These are phyloP conservation scores for Megamerina dolium DNA, from an alignment of 2,888 invertebrate species.

Conservation along the genomic window DNA sequence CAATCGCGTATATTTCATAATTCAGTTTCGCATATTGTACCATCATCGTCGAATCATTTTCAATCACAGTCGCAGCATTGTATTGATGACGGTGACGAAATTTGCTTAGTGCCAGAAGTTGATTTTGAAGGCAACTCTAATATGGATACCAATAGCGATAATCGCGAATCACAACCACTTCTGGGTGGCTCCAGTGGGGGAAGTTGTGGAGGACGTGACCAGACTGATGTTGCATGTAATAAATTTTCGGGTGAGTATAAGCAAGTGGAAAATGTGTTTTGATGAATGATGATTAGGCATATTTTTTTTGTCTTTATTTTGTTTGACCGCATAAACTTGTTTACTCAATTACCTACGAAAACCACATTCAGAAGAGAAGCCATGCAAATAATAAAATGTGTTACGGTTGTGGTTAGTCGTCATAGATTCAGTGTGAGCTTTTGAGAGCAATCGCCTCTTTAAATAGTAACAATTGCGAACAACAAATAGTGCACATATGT, in stretches of 20 bases:
- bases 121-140: slow-evolving; percentile 66
- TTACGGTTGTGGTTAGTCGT: too few species aligned
- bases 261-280: too few species aligned
- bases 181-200: slow-evolving; percentile 71
- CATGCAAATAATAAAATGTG: too few species aligned
- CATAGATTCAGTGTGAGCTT: too few species aligned
- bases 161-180: slow-evolving; percentile 91
- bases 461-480: too few species aligned
- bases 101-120: slow-evolving; percentile 75
- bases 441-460: too few species aligned
- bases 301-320: too few species aligned
- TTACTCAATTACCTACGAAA: too few species aligned
- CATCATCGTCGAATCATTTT: slow-evolving; percentile 14
- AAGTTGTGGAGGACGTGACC: slow-evolving; percentile 61
- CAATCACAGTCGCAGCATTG: slow-evolving; percentile 19
- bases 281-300: too few species aligned
- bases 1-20: slow-evolving; percentile 1
- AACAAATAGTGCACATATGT: too few species aligned
- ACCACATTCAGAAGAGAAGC: neutral
- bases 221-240: slow-evolving; percentile 70
- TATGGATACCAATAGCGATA: slow-evolving; percentile 76
- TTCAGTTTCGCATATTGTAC: slow-evolving; percentile 1
- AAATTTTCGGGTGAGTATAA: slow-evolving; percentile 71
- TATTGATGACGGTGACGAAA: slow-evolving; percentile 54
- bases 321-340: too few species aligned